Evolutionary conservation across 2,888 invertebrate genomes (phyloP).

Genomic region (Cryptocephalus primarius): DNA sequence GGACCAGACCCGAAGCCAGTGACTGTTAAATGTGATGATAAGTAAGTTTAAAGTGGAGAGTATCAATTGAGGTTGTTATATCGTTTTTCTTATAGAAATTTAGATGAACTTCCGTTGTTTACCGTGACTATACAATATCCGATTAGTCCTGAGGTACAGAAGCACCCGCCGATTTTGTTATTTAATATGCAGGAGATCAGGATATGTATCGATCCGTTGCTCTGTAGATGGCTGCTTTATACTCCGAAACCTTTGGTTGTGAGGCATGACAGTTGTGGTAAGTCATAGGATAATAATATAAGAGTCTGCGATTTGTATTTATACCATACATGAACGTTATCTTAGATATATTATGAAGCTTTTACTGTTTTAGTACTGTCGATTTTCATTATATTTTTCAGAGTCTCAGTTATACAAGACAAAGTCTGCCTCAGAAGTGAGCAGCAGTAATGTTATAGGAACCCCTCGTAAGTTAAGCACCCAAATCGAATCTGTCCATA

Average conservation of each 20-base stretch:
- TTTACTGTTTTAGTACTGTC: no score
- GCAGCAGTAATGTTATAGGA: slow-evolving; percentile 26
- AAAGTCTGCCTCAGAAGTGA: slow-evolving; percentile 24
- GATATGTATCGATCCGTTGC: slow-evolving; percentile 51
- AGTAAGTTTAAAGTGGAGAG: no score
- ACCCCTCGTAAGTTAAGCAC: slow-evolving; percentile 37
- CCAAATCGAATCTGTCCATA: slow-evolving; percentile 41
- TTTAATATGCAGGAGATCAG: slow-evolving; percentile 42
- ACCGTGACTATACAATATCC: slow-evolving; percentile 38
- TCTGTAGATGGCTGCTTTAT: slow-evolving; percentile 55
- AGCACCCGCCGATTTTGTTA: slow-evolving; percentile 40
- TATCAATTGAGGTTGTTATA: no score
- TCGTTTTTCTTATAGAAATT: slow-evolving; percentile 1
- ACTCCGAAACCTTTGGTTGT: slow-evolving; percentile 22
- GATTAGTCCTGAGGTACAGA: slow-evolving; percentile 32
- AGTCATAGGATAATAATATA: background rate
- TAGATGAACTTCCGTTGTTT: slow-evolving; percentile 30
- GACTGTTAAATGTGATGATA: background rate
- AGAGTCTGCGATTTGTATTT: no score
- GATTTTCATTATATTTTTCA: background rate
- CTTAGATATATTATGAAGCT: no score
- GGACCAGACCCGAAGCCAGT: slow-evolving; percentile 38
- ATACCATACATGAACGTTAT: no score
- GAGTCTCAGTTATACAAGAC: slow-evolving; percentile 9
- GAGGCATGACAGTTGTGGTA: slow-evolving; percentile 13